Evolutionary conservation across 2,113 vertebrate genomes (phyloP), one percentile per base, ranked within the genome.

Genomic region (Nothocercus nigrocapillus): DNA sequence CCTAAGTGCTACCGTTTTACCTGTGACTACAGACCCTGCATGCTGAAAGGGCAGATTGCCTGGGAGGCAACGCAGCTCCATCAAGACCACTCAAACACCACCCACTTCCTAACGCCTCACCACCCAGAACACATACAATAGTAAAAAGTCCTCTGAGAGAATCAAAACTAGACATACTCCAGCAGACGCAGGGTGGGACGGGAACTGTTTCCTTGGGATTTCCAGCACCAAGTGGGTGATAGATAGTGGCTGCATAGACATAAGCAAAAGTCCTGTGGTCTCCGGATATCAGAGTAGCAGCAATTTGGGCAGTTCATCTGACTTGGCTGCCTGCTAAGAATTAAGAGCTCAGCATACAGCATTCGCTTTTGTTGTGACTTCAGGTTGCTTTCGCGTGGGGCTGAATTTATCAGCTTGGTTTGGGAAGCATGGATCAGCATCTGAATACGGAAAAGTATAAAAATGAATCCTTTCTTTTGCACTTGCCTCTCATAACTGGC

Each of bases 331-430:
- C 32, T 19, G 25, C 11, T 40, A 40, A 94, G 59, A 94, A 86
- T 59, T 51, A 5, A 82, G 59, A 80, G 47, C 53, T 77, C 94
- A 77, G 32, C 89, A 80, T 47, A 54, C 78, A 34, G 40, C 70
- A 77, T 89, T 91, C 87, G 84, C 45, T 91, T 83, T 58, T 75
- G 20, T 28, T 62, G 47, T 78, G 49, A 34, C 42, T 82, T 70
- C 24, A 24, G 69, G 16, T 58, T 88, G 56, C 66, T 86, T 93
- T 94, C 49, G 36, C 8, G 77, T 84, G 62, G 76, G 42, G 68
- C 78, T 62, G 32, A 47, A 24, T 49, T 22, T 82, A 82, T 93
- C 76, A 24, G 4, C 67, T 93, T 79, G 42, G 45, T 79, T 97
- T 89, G 49, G 49, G 49, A 49, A 49, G 49, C 49, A 49, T 6